phyloP scores from a whole-genome alignment of 2,888 invertebrate genomes.

The Aproaerema taeniolella region DNA sequence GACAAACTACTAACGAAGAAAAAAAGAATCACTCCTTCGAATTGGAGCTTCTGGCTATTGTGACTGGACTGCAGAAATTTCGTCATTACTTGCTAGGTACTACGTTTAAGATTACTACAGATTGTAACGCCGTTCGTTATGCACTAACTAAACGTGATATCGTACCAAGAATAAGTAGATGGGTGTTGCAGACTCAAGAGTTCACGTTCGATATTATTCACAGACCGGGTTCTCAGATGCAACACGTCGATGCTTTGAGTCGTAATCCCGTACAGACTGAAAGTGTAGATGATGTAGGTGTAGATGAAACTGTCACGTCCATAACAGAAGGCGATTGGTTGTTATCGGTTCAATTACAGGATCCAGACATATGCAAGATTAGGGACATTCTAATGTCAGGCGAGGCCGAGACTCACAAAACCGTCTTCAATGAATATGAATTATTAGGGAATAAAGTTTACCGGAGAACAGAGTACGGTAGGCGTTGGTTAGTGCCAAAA shows the following conservation, averaged over 20 bases:
- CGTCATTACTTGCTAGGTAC: slow-evolving; percentile 26
- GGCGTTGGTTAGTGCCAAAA: slow-evolving; percentile 3
- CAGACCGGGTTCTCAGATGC: slow-evolving; percentile 28
- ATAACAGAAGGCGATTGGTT: too few species aligned
- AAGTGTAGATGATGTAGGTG: background rate
- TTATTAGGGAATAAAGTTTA: slow-evolving; percentile 18
- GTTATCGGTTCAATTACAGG: too few species aligned
- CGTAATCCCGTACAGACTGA: slow-evolving; percentile 14
- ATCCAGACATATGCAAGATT: slow-evolving; percentile 14
- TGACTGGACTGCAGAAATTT: slow-evolving; percentile 1
- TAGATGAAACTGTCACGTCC: slow-evolving; percentile 14
- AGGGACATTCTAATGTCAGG: slow-evolving; percentile 17
- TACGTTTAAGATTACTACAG: slow-evolving; percentile 20
- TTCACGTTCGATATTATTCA: slow-evolving; percentile 27
- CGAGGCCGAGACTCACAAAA: slow-evolving; percentile 16
- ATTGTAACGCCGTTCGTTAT: slow-evolving; percentile 29
- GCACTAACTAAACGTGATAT: slow-evolving; percentile 28
- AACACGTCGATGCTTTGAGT: slow-evolving; percentile 25
- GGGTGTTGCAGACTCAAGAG: too few species aligned
- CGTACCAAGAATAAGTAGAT: slow-evolving; percentile 30
- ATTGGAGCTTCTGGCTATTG: slow-evolving; percentile 1
- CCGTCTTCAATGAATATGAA: slow-evolving; percentile 20
- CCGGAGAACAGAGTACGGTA: slow-evolving; percentile 1
- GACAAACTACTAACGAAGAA: slow-evolving; percentile 20
- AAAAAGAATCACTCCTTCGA: slow-evolving; percentile 27